Base-by-base conservation (phyloP, 2,888 invertebrate genomes). In the Argyresthia goedartella region DNA sequence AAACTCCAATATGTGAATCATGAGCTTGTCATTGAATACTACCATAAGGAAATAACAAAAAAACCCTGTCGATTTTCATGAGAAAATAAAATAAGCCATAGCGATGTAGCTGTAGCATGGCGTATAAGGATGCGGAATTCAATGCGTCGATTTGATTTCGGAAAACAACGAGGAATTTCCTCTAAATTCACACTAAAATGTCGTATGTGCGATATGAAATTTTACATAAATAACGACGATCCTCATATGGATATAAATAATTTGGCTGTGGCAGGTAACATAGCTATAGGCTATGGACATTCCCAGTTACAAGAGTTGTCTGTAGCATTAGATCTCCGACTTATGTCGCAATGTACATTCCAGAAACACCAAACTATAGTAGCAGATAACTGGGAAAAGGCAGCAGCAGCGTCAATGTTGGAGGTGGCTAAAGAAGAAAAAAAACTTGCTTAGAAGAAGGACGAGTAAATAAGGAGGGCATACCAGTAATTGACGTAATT, bases 401-500 rank as follows among this genome's bases (percentile, higher is more conserved):
- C 49, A 11, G 44, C 49, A 33, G 13, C 8, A 11, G 43, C 33
- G n/a, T 11, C 33, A 16, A 52, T 52, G 52, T 15, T 13, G 7
- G 39, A 42, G 11, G 52, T 44, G n/a, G 52, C 25, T 8, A 13
- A 49, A 41, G n/a, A 16, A 33, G 52, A 52, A 49, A 48, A 25
- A 34, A 33, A 15, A 14, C 11, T 33, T 8, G 49, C 52, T n/a
- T 49, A 33, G 15, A n/a, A 15, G 49, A 49, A 44, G 49, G 44
- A 3, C 42, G 44, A n/a, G 15, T 52, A 13, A 52, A 15, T 52
- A 50, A 53, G 50, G 34, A 53, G n/a, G 50, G 50, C 7, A 45
- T 41, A 42, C 41, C 50, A 16, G 16, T 51, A 8, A 51, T 53
- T 35, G 53, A 53, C 36, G 53, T 53, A 13, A 33, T 49, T 25